Evolutionary conservation across 2,113 vertebrate species (phyloP), one percentile per base, ranked within the genome.

Genomic region (Corythornis cristatus): DNA sequence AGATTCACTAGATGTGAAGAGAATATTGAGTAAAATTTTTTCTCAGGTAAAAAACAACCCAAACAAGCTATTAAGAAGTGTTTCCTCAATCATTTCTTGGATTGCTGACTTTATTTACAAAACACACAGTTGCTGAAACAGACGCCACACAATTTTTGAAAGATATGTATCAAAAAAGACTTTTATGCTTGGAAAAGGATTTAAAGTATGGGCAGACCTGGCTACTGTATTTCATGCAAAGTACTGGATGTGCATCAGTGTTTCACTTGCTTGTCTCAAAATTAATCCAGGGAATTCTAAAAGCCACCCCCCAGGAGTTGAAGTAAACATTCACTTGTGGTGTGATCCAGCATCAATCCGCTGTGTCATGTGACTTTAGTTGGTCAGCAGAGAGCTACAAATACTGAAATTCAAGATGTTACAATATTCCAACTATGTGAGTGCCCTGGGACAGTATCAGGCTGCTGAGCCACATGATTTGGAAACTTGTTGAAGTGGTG

Each of bases 391-490:
- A 23, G 61, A 73, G 51, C 60, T 61, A 31, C 43, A 19, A 4
- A 40, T 14, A 29, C 1, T 56, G 82, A 80, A 86, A 72, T 54
- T 14, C 5, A 79, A 23, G 62, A 13, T 21, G 67, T 50, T 87
- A 33, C 4, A 37, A 13, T 33, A 26, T 43, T 80, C 60, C 14
- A 9, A 23, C 65, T 22, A 3, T 29, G 8, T 76, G 45, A 1
- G 0, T 48, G 0, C 42, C 25, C 23, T 45, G 71, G 20, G 28
- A 12, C 64, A 43, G 16, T 35, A 12, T 3, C 4, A 60, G 73
- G 10, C 57, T 50, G 61, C 45, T 53, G 23, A 61, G 70, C 40
- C 62, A 13, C 58, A 12, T 5, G 56, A 15, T 86, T 74, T 78
- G 42, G 81, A 43, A 90, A 73, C 53, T 54, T 57, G 40, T 54